Percentiles rank a stretch among this genome's conserved stretches.
These are phyloP conservation scores for Aphyosemion australe DNA, from an alignment of 2,113 vertebrate genomes.

Conservation along the genomic window DNA sequence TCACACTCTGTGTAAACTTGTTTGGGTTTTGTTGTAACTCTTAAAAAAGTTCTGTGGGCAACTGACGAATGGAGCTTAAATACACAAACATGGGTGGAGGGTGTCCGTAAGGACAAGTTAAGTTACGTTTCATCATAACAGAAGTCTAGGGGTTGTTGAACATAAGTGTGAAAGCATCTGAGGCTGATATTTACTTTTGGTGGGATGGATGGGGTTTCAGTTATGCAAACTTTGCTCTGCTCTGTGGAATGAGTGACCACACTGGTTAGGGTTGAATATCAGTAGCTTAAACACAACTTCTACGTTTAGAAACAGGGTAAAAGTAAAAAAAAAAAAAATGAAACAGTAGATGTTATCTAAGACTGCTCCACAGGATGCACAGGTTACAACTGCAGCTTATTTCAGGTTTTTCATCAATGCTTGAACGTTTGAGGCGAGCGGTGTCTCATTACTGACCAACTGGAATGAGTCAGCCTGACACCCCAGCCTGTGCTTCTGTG, in stretches of 20 bases:
- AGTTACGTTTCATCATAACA: neutral
- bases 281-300: neutral
- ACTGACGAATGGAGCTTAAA: slow-evolving; percentile 18
- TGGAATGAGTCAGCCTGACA: slow-evolving; percentile 28
- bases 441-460: slow-evolving; percentile 25
- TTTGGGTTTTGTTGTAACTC: slow-evolving; percentile 1
- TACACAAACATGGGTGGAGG: neutral
- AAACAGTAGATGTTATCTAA: neutral
- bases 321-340: neutral
- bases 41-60: neutral
- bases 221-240: slow-evolving; percentile 6
- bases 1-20: neutral
- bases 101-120: neutral
- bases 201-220: slow-evolving; percentile 5
- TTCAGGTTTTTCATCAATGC: neutral
- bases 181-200: slow-evolving; percentile 33
- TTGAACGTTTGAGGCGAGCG: slow-evolving; percentile 16
- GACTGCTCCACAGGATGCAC: neutral
- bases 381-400: neutral
- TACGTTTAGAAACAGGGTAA: neutral
- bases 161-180: slow-evolving; percentile 6
- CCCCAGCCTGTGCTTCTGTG: neutral
- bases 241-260: slow-evolving; percentile 2
- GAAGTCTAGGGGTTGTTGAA: slow-evolving; percentile 16
- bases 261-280: neutral